Conservation (phyloP, 2,888 invertebrate genomes). For the Agelastica alni region DNA sequence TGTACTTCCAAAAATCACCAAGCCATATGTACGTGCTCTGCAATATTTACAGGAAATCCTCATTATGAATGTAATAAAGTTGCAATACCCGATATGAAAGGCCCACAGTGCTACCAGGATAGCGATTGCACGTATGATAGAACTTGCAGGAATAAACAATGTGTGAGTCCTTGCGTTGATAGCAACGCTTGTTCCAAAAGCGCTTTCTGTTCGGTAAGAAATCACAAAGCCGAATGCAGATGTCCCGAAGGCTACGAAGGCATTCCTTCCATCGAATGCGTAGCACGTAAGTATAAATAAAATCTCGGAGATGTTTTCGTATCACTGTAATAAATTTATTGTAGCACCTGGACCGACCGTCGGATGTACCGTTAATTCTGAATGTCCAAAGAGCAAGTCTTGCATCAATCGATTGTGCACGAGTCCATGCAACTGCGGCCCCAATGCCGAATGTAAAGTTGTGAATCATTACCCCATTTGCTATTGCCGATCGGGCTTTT, state of each 20-base stretch:
- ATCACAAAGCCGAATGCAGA: slow-evolving; percentile 76
- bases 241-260: slow-evolving; percentile 82
- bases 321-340: no score
- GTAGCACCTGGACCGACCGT: slow-evolving; percentile 66
- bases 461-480: slow-evolving; percentile 85
- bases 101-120: slow-evolving; percentile 73
- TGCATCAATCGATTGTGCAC: slow-evolving; percentile 81
- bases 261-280: slow-evolving; percentile 71
- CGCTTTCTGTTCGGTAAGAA: slow-evolving; percentile 80
- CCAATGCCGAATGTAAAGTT: slow-evolving; percentile 80
- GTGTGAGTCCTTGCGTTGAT: slow-evolving; percentile 75
- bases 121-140: slow-evolving; percentile 77
- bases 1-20: slow-evolving; percentile 77
- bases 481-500: slow-evolving; percentile 78
- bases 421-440: slow-evolving; percentile 84
- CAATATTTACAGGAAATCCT: slow-evolving; percentile 78
- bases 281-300: slow-evolving; percentile 85
- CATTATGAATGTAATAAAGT: slow-evolving; percentile 70
- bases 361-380: slow-evolving; percentile 78
- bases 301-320: no score
- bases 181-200: slow-evolving; percentile 74
- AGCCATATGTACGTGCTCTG: slow-evolving; percentile 77
- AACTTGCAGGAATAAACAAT: slow-evolving; percentile 75
- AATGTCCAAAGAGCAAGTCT: slow-evolving; percentile 80
- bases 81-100: slow-evolving; percentile 39